These are phyloP conservation scores for Adelosebastes latens DNA, from an alignment of 2,797 vertebrate genomes.

Conservation along the genomic window DNA sequence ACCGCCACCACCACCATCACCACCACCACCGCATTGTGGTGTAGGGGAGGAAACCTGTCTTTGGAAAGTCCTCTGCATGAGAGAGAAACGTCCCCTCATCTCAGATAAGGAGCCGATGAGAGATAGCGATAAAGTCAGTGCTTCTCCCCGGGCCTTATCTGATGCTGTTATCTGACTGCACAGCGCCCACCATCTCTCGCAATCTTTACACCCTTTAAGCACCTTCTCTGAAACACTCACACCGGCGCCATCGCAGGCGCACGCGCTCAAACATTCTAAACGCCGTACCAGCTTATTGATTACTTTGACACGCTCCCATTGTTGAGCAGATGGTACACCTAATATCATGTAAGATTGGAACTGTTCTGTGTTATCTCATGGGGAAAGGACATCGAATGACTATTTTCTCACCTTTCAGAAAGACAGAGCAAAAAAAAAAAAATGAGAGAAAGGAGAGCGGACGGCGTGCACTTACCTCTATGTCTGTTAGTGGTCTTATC, in stretches of 20 bases:
- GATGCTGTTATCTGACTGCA: conserved; percentile 81
- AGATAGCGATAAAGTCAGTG: conserved; percentile 78
- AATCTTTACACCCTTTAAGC: conserved; percentile 81
- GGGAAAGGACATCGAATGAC: conserved; percentile 77
- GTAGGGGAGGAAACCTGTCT: conserved; percentile 75
- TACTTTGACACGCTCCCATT: conserved; percentile 80
- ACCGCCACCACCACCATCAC: neutral
- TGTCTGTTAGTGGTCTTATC: conserved; percentile 99
- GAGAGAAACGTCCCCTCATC: conserved; percentile 78
- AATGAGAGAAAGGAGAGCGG: conserved; percentile 14
- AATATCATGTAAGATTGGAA: conserved; percentile 81
- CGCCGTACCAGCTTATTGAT: conserved; percentile 79
- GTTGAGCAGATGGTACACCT: conserved; percentile 76
- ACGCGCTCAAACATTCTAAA: conserved; percentile 72
- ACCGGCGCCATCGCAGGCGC: conserved; percentile 46
- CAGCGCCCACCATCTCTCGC: conserved; percentile 76
- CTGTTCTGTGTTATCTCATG: conserved; percentile 78
- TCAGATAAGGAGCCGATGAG: conserved; percentile 82
- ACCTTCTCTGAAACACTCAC: conserved; percentile 77
- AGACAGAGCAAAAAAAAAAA: conserved; percentile 31
- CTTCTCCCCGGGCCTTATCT: conserved; percentile 80
- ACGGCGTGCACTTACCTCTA: conserved; percentile 89
- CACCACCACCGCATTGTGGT: conserved; percentile 50
- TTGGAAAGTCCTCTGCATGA: conserved; percentile 86
- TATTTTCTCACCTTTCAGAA: conserved; percentile 73